These are phyloP conservation scores for Caenorhabditis latens DNA, from an alignment of 1,140 invertebrate genomes.

Conservation along the genomic window DNA sequence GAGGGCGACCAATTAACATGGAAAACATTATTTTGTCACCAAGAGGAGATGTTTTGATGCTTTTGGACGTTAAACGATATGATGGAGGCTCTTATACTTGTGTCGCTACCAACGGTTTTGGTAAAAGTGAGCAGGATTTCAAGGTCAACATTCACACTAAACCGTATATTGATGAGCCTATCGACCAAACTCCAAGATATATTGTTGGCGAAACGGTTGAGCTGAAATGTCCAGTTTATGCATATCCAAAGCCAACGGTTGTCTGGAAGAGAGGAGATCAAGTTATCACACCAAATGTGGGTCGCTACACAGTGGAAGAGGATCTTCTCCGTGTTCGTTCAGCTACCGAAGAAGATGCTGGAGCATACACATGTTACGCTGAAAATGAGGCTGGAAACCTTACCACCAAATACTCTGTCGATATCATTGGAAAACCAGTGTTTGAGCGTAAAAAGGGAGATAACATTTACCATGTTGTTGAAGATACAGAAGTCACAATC, in stretches of 20 bases:
- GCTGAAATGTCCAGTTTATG: conserved; percentile 79
- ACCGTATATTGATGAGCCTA: conserved; percentile 73
- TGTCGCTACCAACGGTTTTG: conserved; percentile 79
- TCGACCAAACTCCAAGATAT: conserved; percentile 75
- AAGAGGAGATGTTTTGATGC: conserved; percentile 77
- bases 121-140: conserved; percentile 66
- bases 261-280: conserved; percentile 62
- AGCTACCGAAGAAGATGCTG: conserved; percentile 77
- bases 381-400: conserved; percentile 80
- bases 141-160: conserved; percentile 68
- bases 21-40: conserved; percentile 77
- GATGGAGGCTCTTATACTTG: conserved; percentile 80
- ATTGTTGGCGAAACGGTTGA: conserved; percentile 76
- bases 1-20: conserved; percentile 71
- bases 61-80: conserved; percentile 78
- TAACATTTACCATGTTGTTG: conserved; percentile 73
- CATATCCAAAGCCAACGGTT: conserved; percentile 78
- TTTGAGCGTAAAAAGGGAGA: conserved; percentile 73
- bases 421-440: conserved; percentile 79
- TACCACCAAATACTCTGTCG: conserved; percentile 79
- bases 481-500: conserved; percentile 66
- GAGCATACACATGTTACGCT: conserved; percentile 80
- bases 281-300: neutral
- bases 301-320: conserved; percentile 23
- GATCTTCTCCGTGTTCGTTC: conserved; percentile 56